Conservation (phyloP, 2,113 vertebrate genomes). For the Oncorhynchus kisutch region DNA sequence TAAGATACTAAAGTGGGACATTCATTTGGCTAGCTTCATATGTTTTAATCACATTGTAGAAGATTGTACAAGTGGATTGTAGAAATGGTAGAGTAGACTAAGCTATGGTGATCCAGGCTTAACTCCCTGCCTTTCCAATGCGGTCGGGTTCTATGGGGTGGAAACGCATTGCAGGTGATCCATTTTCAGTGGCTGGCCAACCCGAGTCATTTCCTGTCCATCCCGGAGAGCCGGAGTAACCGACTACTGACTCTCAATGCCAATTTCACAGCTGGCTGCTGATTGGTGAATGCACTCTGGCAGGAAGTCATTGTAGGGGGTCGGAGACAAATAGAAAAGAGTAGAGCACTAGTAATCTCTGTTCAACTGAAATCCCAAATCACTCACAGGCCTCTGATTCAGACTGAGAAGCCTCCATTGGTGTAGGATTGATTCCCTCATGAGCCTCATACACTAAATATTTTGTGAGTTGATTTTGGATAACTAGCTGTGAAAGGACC, state of each 20-base stretch:
- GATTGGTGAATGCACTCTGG: conserved; percentile 33
- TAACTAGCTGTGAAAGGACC: no score
- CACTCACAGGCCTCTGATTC: conserved; percentile 1
- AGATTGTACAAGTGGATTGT: no score
- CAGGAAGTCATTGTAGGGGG: conserved; percentile 7
- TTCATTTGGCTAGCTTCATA: no score
- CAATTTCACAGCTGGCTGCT: conserved; percentile 20
- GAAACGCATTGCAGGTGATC: conserved; percentile 12
- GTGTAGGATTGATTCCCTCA: background rate
- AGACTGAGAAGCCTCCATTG: background rate
- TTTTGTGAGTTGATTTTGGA: background rate
- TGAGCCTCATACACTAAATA: background rate
- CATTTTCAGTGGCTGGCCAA: background rate
- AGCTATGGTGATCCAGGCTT: background rate
- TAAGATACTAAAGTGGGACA: no score
- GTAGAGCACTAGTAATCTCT: background rate
- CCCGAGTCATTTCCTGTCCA: conserved; percentile 3
- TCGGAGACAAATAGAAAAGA: background rate
- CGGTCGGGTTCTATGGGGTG: background rate
- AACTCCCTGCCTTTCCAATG: background rate
- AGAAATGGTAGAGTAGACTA: background rate
- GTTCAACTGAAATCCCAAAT: conserved; percentile 7
- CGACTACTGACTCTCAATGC: conserved; percentile 2
- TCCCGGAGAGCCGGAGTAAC: background rate
- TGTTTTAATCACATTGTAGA: no score